phyloP scores from a whole-genome alignment of 2,888 invertebrate genomes.

The Agrochola macilenta region DNA sequence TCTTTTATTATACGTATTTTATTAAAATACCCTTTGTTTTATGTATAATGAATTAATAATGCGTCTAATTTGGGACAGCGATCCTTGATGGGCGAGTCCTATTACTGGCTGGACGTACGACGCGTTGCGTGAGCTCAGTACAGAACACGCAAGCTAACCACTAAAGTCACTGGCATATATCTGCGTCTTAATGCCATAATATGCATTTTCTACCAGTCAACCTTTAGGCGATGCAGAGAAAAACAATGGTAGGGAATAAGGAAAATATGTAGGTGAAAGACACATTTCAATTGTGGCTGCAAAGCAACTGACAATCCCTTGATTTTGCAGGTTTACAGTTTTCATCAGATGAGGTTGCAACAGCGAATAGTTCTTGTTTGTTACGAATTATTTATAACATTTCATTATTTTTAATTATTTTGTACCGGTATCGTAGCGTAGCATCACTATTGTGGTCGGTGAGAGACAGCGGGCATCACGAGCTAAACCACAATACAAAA shows the following conservation, averaged over 20 bases:
- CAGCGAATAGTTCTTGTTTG: background rate
- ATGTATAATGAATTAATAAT: too few species aligned
- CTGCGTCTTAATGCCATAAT: background rate
- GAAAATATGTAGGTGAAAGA: background rate
- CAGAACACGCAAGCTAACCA: too few species aligned
- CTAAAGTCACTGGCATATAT: too few species aligned
- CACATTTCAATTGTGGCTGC: background rate
- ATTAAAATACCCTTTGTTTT: too few species aligned
- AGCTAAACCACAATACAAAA: slow-evolving; percentile 53
- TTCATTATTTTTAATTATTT: slow-evolving; percentile 27
- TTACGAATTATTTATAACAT: slow-evolving; percentile 11
- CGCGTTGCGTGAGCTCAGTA: too few species aligned
- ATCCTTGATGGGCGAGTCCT: too few species aligned
- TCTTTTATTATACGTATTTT: too few species aligned
- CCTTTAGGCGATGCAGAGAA: background rate
- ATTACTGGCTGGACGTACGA: too few species aligned
- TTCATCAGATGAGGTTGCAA: background rate
- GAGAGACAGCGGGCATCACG: slow-evolving; percentile 77
- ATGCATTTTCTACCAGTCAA: background rate
- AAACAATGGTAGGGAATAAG: background rate
- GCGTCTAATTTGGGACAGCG: too few species aligned
- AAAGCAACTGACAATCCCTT: background rate
- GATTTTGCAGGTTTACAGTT: background rate
- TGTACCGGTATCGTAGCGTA: slow-evolving; percentile 31
- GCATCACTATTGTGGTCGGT: slow-evolving; percentile 67